These are phyloP conservation scores for Podabrus alpinus DNA, from an alignment of 2,888 invertebrate species.

Conservation along the genomic window DNA sequence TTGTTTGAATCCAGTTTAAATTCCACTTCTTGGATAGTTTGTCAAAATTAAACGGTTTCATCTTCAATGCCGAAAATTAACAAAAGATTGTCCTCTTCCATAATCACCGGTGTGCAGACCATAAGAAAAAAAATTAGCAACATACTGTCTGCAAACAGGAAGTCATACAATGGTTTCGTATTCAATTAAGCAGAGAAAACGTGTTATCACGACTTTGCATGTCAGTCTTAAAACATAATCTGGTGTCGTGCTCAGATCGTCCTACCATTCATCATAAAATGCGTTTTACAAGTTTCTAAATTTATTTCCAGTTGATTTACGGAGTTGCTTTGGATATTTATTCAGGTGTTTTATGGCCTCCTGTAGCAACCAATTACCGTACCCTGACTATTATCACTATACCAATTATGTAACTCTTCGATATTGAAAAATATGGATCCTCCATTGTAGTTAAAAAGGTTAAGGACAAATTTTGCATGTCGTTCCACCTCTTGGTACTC, in stretches of 20 bases:
- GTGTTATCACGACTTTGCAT: constrained; percentile 22
- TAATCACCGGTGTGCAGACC: neutral
- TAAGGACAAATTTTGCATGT: constrained; percentile 43
- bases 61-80: neutral
- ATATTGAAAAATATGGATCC: neutral
- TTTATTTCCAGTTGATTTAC: constrained; percentile 17
- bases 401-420: neutral
- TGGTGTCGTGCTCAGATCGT: constrained; percentile 8
- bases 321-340: constrained; percentile 14
- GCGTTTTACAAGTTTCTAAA: constrained; percentile 9
- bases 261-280: constrained; percentile 12
- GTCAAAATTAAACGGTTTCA: neutral
- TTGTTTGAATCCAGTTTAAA: neutral
- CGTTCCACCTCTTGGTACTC: constrained; percentile 38
- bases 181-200: constrained; percentile 19
- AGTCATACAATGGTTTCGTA: constrained; percentile 13
- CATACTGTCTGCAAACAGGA: constrained; percentile 17
- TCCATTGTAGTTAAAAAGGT: constrained; percentile 9
- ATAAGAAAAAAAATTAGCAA: neutral
- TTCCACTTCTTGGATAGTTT: neutral
- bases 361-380: neutral
- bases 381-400: neutral
- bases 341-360: neutral
- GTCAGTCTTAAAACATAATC: constrained; percentile 10
- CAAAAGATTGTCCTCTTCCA: neutral